Evolutionary conservation across 1,140 invertebrate genomes (phyloP).

Genomic region (Mylabris phalerata): DNA sequence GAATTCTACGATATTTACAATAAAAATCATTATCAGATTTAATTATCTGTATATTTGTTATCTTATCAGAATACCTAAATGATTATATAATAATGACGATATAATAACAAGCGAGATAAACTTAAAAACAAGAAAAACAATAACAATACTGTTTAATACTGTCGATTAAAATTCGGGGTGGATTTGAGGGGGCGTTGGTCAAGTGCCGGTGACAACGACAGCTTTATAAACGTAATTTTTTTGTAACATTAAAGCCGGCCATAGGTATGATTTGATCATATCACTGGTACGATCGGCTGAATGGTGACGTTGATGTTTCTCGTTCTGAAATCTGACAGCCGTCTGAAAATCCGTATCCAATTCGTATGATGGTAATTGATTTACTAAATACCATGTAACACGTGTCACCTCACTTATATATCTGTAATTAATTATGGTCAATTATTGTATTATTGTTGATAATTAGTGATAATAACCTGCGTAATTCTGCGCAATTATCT

Average conservation of each 20-base stretch:
- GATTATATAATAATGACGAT: not conserved
- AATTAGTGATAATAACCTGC: constrained; percentile 15
- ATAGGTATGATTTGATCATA: constrained; percentile 55
- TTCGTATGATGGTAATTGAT: constrained; percentile 51
- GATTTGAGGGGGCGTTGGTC: not conserved
- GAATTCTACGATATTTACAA: too few species aligned
- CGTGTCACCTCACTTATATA: constrained; percentile 51
- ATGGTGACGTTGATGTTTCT: constrained; percentile 53
- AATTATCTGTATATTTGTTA: too few species aligned
- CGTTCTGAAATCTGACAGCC: constrained; percentile 46
- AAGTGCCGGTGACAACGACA: constrained; percentile 48
- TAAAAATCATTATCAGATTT: too few species aligned
- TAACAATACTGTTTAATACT: not conserved
- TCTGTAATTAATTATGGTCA: constrained; percentile 26
- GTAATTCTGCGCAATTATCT: constrained; percentile 46
- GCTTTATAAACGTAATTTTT: constrained; percentile 53
- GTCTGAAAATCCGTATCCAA: constrained; percentile 58
- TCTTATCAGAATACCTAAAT: not conserved
- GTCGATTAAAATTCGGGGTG: too few species aligned
- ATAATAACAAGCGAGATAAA: not conserved
- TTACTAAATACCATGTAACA: constrained; percentile 51
- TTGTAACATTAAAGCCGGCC: constrained; percentile 56
- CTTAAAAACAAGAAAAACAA: not conserved
- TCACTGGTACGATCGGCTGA: constrained; percentile 51
- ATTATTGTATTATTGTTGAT: too few species aligned